phyloP scores from a whole-genome alignment of 1,140 invertebrate species.

The Atopsyche davidsoni region DNA sequence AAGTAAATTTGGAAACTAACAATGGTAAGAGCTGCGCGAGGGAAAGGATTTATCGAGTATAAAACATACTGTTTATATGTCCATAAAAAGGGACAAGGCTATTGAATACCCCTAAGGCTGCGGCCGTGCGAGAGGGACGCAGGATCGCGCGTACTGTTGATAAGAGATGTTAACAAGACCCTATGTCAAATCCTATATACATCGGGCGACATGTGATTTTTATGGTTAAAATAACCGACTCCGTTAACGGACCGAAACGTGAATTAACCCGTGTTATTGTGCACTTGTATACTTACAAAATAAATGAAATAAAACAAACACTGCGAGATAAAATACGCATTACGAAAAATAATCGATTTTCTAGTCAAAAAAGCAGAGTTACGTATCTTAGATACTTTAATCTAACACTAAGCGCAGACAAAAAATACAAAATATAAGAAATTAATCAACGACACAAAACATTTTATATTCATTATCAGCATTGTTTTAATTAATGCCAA shows the following conservation, averaged over 20 bases:
- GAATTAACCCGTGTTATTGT: too few species aligned
- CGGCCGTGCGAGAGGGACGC: slow-evolving; percentile 12
- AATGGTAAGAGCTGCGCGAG: too few species aligned
- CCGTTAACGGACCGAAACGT: too few species aligned
- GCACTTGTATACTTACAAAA: too few species aligned
- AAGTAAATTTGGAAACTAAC: too few species aligned
- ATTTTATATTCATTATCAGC: neutral
- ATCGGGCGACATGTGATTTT: slow-evolving; percentile 12
- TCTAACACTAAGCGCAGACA: neutral
- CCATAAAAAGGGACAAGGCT: slow-evolving; percentile 1
- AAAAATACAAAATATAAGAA: slow-evolving; percentile 1
- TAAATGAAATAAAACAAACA: neutral
- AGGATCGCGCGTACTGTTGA: slow-evolving; percentile 12
- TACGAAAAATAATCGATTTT: slow-evolving; percentile 22
- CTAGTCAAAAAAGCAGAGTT: slow-evolving; percentile 10
- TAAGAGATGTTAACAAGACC: slow-evolving; percentile 16
- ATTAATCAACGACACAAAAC: neutral
- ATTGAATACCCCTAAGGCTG: slow-evolving; percentile 3
- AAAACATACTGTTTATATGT: too few species aligned
- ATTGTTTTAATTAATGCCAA: neutral
- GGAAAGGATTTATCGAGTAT: too few species aligned
- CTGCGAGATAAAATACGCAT: neutral
- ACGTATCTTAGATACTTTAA: slow-evolving; percentile 5
- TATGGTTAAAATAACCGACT: too few species aligned
- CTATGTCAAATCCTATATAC: slow-evolving; percentile 16